phyloP scores from a whole-genome alignment of 2,888 invertebrate species.

The Drymonia ruficornis region DNA sequence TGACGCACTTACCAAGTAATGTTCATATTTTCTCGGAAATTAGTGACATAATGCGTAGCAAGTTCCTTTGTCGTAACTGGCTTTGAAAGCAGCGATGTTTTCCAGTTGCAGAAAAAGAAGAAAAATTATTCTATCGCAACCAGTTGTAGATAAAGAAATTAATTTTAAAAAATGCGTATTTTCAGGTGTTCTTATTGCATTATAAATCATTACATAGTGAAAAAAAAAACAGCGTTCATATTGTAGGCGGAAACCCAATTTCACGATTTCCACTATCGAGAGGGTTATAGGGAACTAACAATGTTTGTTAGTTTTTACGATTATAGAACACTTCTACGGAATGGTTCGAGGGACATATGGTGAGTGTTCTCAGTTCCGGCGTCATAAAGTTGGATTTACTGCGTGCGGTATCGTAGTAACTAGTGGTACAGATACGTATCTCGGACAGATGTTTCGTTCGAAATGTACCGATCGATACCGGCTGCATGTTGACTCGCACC shows the following conservation, averaged over 20 bases:
- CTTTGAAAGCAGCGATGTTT: too few relatives aligned
- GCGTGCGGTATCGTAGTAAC: constrained; percentile 13
- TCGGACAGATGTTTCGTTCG: constrained; percentile 44
- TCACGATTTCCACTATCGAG: background rate
- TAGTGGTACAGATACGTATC: constrained; percentile 22
- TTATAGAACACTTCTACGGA: constrained; percentile 29
- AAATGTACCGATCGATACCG: constrained; percentile 36
- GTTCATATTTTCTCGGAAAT: constrained; percentile 1
- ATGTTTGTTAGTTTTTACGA: constrained; percentile 22
- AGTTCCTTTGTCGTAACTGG: too few relatives aligned
- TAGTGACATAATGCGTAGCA: too few relatives aligned
- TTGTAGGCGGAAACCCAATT: background rate
- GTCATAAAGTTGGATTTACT: constrained; percentile 31
- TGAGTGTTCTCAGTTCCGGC: constrained; percentile 19
- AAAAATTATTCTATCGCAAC: too few relatives aligned
- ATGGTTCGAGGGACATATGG: constrained; percentile 26
- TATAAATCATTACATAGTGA: too few relatives aligned
- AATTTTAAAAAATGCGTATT: too few relatives aligned
- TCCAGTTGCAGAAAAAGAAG: too few relatives aligned
- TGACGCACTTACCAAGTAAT: constrained; percentile 10
- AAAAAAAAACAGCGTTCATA: too few relatives aligned
- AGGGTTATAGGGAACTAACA: background rate
- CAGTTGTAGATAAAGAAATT: too few relatives aligned
- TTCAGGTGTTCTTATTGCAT: too few relatives aligned
- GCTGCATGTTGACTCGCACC: constrained; percentile 25